Conservation (phyloP, 2,113 vertebrate species). For the Athene noctua region DNA sequence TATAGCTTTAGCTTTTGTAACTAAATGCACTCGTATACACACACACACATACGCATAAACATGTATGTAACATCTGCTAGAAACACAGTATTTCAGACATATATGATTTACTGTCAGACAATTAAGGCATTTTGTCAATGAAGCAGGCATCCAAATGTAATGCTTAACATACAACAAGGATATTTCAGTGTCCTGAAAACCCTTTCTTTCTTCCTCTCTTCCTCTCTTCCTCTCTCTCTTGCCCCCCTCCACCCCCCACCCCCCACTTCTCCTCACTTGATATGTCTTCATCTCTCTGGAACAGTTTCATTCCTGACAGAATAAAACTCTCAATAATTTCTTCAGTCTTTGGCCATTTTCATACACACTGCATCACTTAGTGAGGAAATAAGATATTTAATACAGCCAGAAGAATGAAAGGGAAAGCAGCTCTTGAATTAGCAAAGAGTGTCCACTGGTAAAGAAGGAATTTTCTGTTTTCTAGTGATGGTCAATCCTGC, state of each 20-base stretch:
- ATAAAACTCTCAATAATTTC: background rate
- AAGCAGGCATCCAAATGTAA: background rate
- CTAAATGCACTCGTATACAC: background rate
- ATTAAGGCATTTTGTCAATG: background rate
- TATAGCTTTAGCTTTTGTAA: background rate
- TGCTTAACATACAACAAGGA: background rate
- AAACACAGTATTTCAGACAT: background rate
- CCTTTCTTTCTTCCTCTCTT: rapidly evolving
- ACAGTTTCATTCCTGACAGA: background rate
- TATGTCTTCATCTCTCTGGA: background rate
- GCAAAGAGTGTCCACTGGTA: background rate
- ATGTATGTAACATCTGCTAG: background rate
- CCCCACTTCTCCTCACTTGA: background rate
- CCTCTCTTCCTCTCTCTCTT: rapidly evolving
- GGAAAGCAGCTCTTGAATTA: background rate
- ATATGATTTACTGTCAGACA: background rate
- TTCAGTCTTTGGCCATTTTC: background rate
- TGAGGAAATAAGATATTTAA: background rate
- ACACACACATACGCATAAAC: no score
- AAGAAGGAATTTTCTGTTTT: background rate
- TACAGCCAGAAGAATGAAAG: background rate
- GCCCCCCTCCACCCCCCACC: no score
- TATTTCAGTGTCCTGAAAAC: background rate
- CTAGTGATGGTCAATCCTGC: background rate
- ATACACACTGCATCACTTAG: background rate